phyloP scores from a whole-genome alignment of 35 echinoderm and acorn worm genomes.

The Stichopus chloronotus region DNA sequence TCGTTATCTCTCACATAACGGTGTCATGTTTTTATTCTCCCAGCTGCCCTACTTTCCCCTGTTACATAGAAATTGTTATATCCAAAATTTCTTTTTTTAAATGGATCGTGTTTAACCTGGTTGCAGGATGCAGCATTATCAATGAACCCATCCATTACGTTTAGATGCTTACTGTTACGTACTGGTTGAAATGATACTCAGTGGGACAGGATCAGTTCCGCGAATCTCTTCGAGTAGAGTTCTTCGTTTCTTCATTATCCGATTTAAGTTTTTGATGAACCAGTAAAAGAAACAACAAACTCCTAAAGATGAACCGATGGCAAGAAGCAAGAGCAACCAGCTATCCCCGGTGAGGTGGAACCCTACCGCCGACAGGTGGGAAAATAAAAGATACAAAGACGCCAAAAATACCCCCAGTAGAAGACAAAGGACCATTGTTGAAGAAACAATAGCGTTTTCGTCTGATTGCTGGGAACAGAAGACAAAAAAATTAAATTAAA shows the following conservation, averaged over 20 bases:
- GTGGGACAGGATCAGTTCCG: slow-evolving; percentile 1
- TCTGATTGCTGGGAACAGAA: slow-evolving; percentile 58
- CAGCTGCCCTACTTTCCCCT: too few species aligned
- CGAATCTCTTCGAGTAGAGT: slow-evolving; percentile 10
- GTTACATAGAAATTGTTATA: too few species aligned
- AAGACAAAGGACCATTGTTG: slow-evolving; percentile 63
- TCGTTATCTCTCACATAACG: too few species aligned
- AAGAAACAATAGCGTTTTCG: slow-evolving; percentile 72
- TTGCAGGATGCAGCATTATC: too few species aligned
- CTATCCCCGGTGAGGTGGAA: slow-evolving; percentile 15
- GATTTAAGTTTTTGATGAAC: slow-evolving; percentile 52
- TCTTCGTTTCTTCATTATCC: neutral
- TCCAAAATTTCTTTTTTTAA: too few species aligned
- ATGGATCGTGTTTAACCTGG: too few species aligned
- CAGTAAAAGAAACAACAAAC: slow-evolving; percentile 63
- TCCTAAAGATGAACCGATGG: slow-evolving; percentile 45
- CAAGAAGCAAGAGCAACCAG: slow-evolving; percentile 64
- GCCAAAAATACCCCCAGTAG: slow-evolving; percentile 63
- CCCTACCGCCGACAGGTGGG: slow-evolving; percentile 38
- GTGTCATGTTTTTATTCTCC: too few species aligned
- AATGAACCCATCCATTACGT: too few species aligned
- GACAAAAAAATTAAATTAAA: neutral
- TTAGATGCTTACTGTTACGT: neutral
- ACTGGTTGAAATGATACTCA: slow-evolving; percentile 16
- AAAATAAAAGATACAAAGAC: slow-evolving; percentile 62